These are phyloP conservation scores for Rhopalosiphum maidis DNA, from an alignment of 1,140 invertebrate species.

Conservation along the genomic window DNA sequence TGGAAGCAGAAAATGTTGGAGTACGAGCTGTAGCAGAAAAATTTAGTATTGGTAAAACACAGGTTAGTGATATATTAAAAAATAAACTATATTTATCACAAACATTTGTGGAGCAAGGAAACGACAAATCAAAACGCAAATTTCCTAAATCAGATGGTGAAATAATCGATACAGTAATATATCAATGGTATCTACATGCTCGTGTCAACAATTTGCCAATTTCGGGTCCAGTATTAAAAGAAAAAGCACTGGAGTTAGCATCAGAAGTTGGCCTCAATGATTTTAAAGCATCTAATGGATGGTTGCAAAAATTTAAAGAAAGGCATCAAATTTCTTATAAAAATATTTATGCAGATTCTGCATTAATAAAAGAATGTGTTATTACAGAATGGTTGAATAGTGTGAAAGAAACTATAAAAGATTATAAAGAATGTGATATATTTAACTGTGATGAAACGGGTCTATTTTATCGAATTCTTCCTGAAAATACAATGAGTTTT, in stretches of 20 bases:
- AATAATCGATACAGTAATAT: not conserved
- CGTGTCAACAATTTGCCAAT: not conserved
- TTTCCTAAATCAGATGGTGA: conserved; percentile 3
- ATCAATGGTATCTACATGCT: not conserved
- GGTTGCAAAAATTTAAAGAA: conserved; percentile 24
- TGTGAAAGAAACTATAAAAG: not conserved
- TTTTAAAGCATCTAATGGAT: conserved; percentile 14
- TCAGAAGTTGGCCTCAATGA: conserved; percentile 7
- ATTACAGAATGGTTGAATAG: not conserved
- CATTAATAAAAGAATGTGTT: not conserved
- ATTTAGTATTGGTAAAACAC: not conserved
- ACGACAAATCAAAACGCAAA: not conserved
- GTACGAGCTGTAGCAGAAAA: not conserved
- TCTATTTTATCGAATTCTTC: not conserved
- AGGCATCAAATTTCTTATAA: not conserved
- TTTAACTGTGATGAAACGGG: conserved; percentile 10
- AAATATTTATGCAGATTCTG: not conserved
- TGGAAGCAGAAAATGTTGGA: conserved; percentile 5
- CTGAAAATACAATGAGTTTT: conserved; percentile 2
- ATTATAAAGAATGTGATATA: not conserved
- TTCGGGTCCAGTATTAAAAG: not conserved
- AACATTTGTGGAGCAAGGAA: not conserved
- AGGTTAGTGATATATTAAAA: conserved; percentile 28
- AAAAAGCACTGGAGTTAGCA: conserved; percentile 21
- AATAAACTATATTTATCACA: conserved; percentile 20